Percentiles rank a stretch among this genome's conserved stretches.
Conservation (phyloP, 2,113 vertebrate species). For the Marmota monax region DNA sequence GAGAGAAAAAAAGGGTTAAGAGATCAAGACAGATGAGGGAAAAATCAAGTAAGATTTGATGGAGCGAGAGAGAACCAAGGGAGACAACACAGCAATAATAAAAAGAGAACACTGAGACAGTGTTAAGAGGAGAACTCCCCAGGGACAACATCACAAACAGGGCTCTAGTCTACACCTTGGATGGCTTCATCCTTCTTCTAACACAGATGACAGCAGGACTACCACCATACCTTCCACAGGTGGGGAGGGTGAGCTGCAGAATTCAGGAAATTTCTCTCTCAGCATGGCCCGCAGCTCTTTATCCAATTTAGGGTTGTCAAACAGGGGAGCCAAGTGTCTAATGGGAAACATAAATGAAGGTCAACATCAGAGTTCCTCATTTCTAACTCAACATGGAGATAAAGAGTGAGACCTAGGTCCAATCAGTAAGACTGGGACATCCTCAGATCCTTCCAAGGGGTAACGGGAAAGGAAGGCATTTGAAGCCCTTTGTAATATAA, state of each 20-base stretch:
- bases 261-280: slow-evolving; percentile 97
- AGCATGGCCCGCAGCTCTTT: slow-evolving; percentile 97
- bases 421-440: rapidly evolving
- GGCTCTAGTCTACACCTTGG: background rate
- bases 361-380: background rate
- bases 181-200: background rate
- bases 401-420: background rate
- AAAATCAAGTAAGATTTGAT: background rate
- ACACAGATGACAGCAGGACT: no score
- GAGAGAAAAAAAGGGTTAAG: background rate
- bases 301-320: slow-evolving; percentile 98
- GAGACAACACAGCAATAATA: background rate
- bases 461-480: background rate
- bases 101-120: background rate
- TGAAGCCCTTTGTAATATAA: background rate
- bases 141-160: background rate
- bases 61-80: background rate
- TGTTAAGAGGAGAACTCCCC: background rate
- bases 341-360: background rate
- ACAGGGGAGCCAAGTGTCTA: slow-evolving; percentile 96
- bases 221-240: slow-evolving; percentile 92
- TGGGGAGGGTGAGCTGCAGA: slow-evolving; percentile 96
- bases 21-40: background rate
- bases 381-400: background rate
- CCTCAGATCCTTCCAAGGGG: background rate